Percentiles rank a stretch among this genome's conserved stretches.
Conservation (phyloP, 2,797 vertebrate species). For the Meda fulgida region DNA sequence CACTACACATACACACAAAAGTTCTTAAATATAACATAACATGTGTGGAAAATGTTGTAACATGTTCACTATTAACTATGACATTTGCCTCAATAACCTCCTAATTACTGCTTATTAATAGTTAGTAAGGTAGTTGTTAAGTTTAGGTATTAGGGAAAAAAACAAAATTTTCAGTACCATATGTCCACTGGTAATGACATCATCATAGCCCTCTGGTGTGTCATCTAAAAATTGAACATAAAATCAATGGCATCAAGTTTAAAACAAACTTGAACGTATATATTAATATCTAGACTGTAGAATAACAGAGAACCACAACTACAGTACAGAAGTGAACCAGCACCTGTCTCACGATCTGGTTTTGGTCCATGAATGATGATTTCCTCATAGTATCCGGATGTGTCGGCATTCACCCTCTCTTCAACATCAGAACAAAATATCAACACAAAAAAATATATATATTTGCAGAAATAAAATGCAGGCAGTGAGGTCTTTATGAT, state of each 20-base stretch:
- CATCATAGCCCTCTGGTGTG: not conserved
- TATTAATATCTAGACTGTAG: not conserved
- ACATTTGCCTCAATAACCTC: too few relatives aligned
- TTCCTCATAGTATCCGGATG: not conserved
- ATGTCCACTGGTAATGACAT: not conserved
- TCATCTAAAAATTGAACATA: not conserved
- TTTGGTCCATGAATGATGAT: not conserved
- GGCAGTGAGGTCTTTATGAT: not conserved
- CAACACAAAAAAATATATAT: not conserved
- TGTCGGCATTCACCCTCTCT: not conserved
- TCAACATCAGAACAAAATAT: not conserved
- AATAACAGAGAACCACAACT: not conserved
- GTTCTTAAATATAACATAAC: not conserved
- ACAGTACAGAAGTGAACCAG: not conserved
- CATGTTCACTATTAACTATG: too few relatives aligned
- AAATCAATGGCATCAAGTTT: not conserved
- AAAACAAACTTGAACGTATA: not conserved
- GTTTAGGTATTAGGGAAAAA: not conserved
- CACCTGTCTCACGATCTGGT: not conserved
- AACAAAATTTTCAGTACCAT: not conserved
- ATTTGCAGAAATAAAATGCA: not conserved
- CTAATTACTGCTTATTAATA: too few relatives aligned
- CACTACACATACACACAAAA: not conserved
- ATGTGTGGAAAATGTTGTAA: too few relatives aligned
- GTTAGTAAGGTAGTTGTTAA: too few relatives aligned